A percentile compares a stretch with the other conserved stretches of the same genome.
Evolutionary conservation across 2,888 invertebrate genomes (phyloP).

Genomic region (Marasmarcha lunaedactyla): DNA sequence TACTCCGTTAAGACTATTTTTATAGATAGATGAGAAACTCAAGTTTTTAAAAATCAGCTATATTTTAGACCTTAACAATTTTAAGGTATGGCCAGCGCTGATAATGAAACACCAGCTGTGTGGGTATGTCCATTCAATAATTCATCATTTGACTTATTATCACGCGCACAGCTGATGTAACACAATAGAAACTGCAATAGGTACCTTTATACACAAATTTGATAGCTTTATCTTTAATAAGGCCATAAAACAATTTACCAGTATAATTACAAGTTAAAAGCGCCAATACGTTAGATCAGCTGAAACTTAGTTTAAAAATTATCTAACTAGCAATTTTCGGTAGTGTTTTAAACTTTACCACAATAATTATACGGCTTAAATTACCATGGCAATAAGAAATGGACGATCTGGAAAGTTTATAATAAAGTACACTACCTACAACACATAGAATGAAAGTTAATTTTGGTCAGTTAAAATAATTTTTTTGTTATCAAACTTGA

Average conservation of each 20-base stretch:
- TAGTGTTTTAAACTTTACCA: constrained; percentile 10
- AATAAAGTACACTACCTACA: neutral
- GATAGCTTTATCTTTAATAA: constrained; percentile 33
- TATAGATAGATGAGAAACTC: neutral
- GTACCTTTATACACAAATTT: constrained; percentile 6
- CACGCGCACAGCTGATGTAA: too few relatives aligned
- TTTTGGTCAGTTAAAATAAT: too few relatives aligned
- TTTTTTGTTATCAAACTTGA: too few relatives aligned
- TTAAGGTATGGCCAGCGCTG: neutral
- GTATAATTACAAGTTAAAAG: constrained; percentile 2
- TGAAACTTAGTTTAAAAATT: constrained; percentile 30
- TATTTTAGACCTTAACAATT: neutral
- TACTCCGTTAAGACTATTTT: neutral
- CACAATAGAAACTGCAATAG: too few relatives aligned
- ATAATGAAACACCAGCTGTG: neutral
- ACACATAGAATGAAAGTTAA: too few relatives aligned
- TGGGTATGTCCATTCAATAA: too few relatives aligned
- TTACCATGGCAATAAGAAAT: constrained; percentile 3
- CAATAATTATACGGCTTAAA: constrained; percentile 4
- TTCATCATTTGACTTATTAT: too few relatives aligned
- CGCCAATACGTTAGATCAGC: constrained; percentile 8
- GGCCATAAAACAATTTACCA: constrained; percentile 40
- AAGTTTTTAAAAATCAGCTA: neutral
- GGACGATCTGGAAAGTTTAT: neutral
- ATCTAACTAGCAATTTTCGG: constrained; percentile 30